Base-by-base conservation (phyloP, 2,113 vertebrate species). In the Pogonocichla stellata region DNA sequence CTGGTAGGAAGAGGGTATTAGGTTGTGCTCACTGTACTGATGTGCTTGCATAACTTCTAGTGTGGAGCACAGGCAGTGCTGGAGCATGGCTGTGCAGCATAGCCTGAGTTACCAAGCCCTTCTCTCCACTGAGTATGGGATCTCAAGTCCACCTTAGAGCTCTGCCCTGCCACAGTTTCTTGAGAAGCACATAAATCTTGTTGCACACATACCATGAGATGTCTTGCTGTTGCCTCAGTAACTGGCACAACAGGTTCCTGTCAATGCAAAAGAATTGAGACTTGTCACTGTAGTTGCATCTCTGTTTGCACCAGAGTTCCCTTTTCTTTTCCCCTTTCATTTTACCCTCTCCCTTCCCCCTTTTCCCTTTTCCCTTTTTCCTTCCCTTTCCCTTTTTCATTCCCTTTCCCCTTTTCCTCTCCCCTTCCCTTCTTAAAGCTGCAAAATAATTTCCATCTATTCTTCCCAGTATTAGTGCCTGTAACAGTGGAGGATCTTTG, bases 151-250 rank as follows among this genome's bases (percentile, higher is more conserved):
- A 28, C 12, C 19, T 58, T 36, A 61, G 28, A 64, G 12, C 25
- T 66, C n/a, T 53, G 38, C 22, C 8, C 14, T 5, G 3, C 7
- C 7, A 53, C 5, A 7, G 0, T 0, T 10, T n/a, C 6, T 4
- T 9, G 50, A 42, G 45, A 90, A 77, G 28, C 14, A 14, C n/a
- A 42, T 3, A 48, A 69, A 18, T 56, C 19, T 2, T 62, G 34
- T 72, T 5, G 5, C 29, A 31, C 19, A 33, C 10, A 5, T 4
- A 43, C 26, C 26, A 26, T 10, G 22, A 48, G 38, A 40, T 45
- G 31, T 23, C 64, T 83, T 31, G 31, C 23, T 8, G 2, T 26
- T 88, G 40, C 57, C 45, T 75, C 62, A 65, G 60, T 72, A 71
- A 54, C 4, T 36, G 33, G 36, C 57, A 75, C 29, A 87, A 31